These are phyloP conservation scores for Ptychadena robeensis DNA, from an alignment of 2,797 vertebrate genomes.

Conservation along the genomic window DNA sequence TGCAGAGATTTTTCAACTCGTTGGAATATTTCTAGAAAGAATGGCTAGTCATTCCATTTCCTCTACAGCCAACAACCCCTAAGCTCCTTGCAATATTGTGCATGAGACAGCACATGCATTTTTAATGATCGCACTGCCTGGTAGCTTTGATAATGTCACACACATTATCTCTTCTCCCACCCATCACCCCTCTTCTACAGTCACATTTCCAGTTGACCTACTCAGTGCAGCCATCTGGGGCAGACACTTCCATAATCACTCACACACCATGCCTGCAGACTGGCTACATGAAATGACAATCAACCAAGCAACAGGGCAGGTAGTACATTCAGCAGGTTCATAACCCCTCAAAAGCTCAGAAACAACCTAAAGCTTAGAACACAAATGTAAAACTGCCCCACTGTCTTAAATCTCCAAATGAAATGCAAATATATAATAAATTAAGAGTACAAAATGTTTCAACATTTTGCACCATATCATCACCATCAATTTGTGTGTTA, in stretches of 20 bases:
- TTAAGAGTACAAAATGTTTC: too few relatives aligned
- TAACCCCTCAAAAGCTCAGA: background rate
- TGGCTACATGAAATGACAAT: slow-evolving; percentile 43
- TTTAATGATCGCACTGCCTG: slow-evolving; percentile 2
- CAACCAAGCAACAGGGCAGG: slow-evolving; percentile 13
- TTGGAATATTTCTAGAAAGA: background rate
- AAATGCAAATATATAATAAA: background rate
- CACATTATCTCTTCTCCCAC: slow-evolving; percentile 53
- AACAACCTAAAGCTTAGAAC: background rate
- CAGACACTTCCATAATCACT: slow-evolving; percentile 57
- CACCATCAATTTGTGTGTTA: too few relatives aligned
- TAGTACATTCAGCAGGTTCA: slow-evolving; percentile 27
- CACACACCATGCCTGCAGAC: slow-evolving; percentile 36
- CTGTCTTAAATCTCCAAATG: background rate
- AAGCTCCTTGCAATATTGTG: background rate
- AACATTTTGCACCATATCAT: too few relatives aligned
- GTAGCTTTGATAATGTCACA: slow-evolving; percentile 24
- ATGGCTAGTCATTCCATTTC: background rate
- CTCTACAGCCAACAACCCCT: background rate
- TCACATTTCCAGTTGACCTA: slow-evolving; percentile 71
- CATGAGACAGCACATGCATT: background rate
- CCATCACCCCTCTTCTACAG: slow-evolving; percentile 58
- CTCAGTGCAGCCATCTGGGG: slow-evolving; percentile 62
- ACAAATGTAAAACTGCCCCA: background rate
- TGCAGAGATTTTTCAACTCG: background rate